A percentile compares a stretch with the other conserved stretches of the same genome.
Conservation (phyloP, 2,888 invertebrate species). For the Uropetala carovei region DNA sequence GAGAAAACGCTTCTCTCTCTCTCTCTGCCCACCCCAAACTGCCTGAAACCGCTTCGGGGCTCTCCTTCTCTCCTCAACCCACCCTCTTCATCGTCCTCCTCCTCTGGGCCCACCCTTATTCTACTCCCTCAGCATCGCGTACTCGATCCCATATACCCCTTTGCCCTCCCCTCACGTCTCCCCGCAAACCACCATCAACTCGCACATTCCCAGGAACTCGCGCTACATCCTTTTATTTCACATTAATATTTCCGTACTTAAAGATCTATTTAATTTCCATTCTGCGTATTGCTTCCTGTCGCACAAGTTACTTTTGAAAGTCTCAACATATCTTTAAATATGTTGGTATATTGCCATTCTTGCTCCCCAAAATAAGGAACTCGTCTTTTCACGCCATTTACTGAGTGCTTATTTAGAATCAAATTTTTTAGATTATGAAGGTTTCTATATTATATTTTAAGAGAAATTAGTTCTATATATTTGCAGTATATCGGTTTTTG, state of each 20-base stretch:
- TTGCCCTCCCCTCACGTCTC: neutral
- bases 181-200: neutral
- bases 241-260: neutral
- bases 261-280: neutral
- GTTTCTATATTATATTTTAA: too few relatives aligned
- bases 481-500: too few relatives aligned
- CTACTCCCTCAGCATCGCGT: too few relatives aligned
- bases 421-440: too few relatives aligned
- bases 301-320: neutral
- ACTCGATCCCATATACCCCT: too few relatives aligned
- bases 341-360: neutral
- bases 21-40: neutral
- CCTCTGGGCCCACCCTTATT: too few relatives aligned
- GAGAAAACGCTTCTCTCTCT: slow-evolving; percentile 32
- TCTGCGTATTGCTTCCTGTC: neutral
- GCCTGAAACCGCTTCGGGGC: neutral
- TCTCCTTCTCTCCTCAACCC: neutral
- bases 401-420: too few relatives aligned
- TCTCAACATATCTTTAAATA: neutral
- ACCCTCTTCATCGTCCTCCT: neutral
- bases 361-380: too few relatives aligned
- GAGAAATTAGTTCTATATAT: too few relatives aligned
- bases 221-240: neutral
- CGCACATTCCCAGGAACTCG: neutral
- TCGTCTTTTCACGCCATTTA: too few relatives aligned